These are phyloP conservation scores for Cephus pygmeus DNA, from an alignment of 2,888 invertebrate genomes.

Conservation along the genomic window DNA sequence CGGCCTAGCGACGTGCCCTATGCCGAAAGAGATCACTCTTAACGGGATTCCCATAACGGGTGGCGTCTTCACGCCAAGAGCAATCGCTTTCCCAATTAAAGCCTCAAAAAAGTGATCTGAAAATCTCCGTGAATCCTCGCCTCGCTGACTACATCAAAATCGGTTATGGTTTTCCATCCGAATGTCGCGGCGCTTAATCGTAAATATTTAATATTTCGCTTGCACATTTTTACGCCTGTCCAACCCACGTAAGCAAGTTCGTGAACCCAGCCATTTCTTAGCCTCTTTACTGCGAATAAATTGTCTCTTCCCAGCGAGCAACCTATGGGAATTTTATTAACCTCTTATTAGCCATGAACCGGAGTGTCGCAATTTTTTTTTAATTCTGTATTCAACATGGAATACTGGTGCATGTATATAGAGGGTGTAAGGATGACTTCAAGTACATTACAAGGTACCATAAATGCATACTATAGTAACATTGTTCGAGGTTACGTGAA, in stretches of 20 bases:
- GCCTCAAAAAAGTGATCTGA: background rate
- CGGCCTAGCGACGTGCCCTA: background rate
- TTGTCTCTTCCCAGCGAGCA: slow-evolving; percentile 28
- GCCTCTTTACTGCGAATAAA: slow-evolving; percentile 46
- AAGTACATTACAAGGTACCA: background rate
- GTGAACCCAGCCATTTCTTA: slow-evolving; percentile 38
- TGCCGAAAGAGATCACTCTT: background rate
- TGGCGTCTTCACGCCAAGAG: background rate
- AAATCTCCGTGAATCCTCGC: background rate
- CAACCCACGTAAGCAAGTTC: slow-evolving; percentile 18
- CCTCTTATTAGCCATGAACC: background rate
- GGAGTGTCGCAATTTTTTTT: slow-evolving; percentile 3
- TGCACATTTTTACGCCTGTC: background rate
- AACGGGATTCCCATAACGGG: background rate
- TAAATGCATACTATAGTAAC: background rate
- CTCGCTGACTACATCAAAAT: background rate
- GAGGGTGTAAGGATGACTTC: background rate
- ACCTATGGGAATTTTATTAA: slow-evolving; percentile 17
- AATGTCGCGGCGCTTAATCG: background rate
- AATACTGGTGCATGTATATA: background rate
- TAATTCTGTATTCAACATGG: background rate
- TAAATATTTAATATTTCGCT: background rate
- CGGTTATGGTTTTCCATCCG: background rate
- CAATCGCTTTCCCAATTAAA: background rate
- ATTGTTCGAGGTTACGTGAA: background rate